Conservation (phyloP, 1,140 invertebrate genomes). For the Saccostrea echinata region DNA sequence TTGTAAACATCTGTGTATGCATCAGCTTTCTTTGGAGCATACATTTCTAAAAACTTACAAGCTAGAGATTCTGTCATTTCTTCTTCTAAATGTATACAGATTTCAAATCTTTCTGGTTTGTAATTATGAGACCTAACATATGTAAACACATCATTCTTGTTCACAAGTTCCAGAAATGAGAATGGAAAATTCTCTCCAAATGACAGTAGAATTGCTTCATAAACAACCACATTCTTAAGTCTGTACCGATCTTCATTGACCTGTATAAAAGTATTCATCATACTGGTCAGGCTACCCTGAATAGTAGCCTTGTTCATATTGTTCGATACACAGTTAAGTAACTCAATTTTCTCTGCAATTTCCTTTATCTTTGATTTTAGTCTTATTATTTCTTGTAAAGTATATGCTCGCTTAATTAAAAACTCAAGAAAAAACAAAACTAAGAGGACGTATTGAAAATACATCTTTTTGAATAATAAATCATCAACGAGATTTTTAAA, state of each 20-base stretch:
- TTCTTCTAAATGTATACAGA: background rate
- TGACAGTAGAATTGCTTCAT: background rate
- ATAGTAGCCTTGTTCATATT: background rate
- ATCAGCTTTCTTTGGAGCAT: background rate
- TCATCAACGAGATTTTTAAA: background rate
- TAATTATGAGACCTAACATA: background rate
- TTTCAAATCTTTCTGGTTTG: background rate
- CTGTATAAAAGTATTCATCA: background rate
- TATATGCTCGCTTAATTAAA: background rate
- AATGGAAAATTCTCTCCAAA: background rate
- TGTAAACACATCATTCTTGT: background rate
- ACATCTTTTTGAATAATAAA: background rate
- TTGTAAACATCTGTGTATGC: slow-evolving; percentile 3
- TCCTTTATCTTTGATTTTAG: background rate
- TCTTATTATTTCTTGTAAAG: background rate
- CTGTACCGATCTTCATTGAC: background rate
- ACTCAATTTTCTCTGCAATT: background rate
- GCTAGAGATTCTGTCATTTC: background rate
- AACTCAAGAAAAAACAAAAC: background rate
- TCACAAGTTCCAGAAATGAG: background rate
- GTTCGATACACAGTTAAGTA: background rate
- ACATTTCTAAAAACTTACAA: background rate
- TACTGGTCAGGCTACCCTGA: background rate
- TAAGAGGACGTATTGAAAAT: background rate
- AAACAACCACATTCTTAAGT: background rate